phyloP scores from a whole-genome alignment of 1,140 invertebrate species.

The Sweltsa coloradensis region DNA sequence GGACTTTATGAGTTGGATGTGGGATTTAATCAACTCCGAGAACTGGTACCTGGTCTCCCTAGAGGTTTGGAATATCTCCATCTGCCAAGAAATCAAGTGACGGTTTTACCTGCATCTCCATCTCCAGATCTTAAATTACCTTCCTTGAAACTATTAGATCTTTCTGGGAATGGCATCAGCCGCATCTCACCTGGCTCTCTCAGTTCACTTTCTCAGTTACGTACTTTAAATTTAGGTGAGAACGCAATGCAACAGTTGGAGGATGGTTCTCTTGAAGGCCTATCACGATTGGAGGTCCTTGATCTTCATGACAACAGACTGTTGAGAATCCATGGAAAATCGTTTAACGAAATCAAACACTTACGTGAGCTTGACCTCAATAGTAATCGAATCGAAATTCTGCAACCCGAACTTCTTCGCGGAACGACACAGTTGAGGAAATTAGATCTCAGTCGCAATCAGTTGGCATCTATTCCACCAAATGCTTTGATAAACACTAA shows the following conservation, averaged over 20 bases:
- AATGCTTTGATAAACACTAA: conserved; percentile 47
- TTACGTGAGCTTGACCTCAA: conserved; percentile 57
- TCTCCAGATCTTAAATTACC: conserved; percentile 56
- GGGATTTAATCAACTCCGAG: conserved; percentile 56
- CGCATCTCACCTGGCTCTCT: conserved; percentile 50
- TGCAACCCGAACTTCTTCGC: conserved; percentile 52
- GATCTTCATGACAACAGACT: conserved; percentile 66
- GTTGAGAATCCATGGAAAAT: conserved; percentile 46
- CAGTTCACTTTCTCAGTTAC: conserved; percentile 51
- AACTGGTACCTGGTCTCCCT: conserved; percentile 58
- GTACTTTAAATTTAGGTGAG: conserved; percentile 59
- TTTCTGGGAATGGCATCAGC: conserved; percentile 63
- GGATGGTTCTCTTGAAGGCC: conserved; percentile 51
- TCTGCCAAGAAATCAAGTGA: conserved; percentile 59
- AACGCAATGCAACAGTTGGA: conserved; percentile 62
- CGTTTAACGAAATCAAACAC: conserved; percentile 46
- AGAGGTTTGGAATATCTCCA: conserved; percentile 65
- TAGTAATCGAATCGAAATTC: conserved; percentile 59
- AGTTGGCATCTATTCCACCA: conserved; percentile 51
- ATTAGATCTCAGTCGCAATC: conserved; percentile 66
- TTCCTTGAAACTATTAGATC: conserved; percentile 53
- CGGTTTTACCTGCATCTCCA: conserved; percentile 41
- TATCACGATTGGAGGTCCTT: conserved; percentile 58
- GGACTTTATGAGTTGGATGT: conserved; percentile 68
- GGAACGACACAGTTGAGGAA: conserved; percentile 47